phyloP scores from a whole-genome alignment of 1,140 invertebrate genomes.

The Eubasilissa regina region DNA sequence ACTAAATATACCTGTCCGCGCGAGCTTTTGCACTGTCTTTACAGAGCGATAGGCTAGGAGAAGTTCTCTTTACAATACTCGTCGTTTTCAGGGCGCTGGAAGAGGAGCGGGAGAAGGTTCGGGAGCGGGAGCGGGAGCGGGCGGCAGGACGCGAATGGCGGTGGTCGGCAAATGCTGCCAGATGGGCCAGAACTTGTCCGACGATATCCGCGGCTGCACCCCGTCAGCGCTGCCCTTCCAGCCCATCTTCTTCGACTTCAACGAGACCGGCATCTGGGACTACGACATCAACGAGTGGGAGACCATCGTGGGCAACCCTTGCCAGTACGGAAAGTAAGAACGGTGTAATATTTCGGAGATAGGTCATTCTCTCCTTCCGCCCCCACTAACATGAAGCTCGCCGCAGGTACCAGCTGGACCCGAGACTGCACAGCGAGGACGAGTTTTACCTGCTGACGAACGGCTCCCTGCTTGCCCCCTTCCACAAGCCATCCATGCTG shows the following conservation, averaged over 20 bases:
- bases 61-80: no score
- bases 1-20: no score
- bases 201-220: conserved; percentile 44
- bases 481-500: conserved; percentile 67
- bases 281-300: conserved; percentile 70
- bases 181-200: conserved; percentile 67
- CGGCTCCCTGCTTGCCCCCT: conserved; percentile 74
- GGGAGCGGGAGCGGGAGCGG: background rate
- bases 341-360: background rate
- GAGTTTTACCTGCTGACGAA: conserved; percentile 75
- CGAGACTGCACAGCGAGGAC: conserved; percentile 69
- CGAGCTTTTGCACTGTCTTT: no score
- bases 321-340: conserved; percentile 71
- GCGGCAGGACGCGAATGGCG: conserved; percentile 58
- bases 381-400: background rate
- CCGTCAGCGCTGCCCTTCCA: conserved; percentile 67
- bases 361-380: background rate
- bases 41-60: no score
- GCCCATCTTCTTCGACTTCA: conserved; percentile 72
- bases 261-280: conserved; percentile 70
- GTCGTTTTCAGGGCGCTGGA: background rate
- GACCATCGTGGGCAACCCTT: conserved; percentile 73
- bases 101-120: no score
- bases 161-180: conserved; percentile 70
- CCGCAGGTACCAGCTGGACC: conserved; percentile 72